A percentile compares a stretch with the other conserved stretches of the same genome.
phyloP scores from a whole-genome alignment of 2,888 invertebrate species.

The Drosophila koepferae region DNA sequence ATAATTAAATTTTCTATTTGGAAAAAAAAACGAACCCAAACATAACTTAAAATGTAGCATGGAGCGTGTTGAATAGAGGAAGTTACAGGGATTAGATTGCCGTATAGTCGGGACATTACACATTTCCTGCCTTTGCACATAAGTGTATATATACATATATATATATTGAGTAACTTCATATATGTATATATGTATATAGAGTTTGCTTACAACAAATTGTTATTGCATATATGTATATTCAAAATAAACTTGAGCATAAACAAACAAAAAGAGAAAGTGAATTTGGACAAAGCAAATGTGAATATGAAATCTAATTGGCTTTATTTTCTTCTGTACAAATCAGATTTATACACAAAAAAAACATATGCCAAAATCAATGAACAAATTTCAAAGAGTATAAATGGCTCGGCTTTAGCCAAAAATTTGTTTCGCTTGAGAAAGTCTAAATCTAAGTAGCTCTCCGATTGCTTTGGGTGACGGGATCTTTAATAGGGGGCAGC shows the following conservation, averaged over 20 bases:
- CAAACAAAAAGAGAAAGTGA: not conserved
- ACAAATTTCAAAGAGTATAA: constrained; percentile 2
- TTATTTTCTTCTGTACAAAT: constrained; percentile 23
- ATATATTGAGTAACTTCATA: constrained; percentile 8
- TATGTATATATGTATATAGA: constrained; percentile 15
- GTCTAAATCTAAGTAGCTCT: constrained; percentile 55
- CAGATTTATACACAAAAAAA: constrained; percentile 29
- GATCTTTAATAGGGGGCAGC: not conserved
- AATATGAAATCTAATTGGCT: not conserved
- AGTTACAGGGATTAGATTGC: not conserved
- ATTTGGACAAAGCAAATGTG: not conserved
- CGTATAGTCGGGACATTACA: constrained; percentile 33
- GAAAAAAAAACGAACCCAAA: constrained; percentile 39
- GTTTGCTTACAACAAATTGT: constrained; percentile 41
- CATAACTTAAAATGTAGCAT: constrained; percentile 43
- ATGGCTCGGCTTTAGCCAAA: constrained; percentile 5
- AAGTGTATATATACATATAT: constrained; percentile 16
- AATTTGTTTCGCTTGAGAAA: constrained; percentile 1
- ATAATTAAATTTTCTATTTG: constrained; percentile 49
- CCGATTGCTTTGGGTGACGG: constrained; percentile 49
- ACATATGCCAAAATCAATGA: not conserved
- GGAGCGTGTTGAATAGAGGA: constrained; percentile 11
- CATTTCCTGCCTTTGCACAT: constrained; percentile 54
- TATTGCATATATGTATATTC: constrained; percentile 43
- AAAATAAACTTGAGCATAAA: constrained; percentile 21